Percentiles rank a stretch among this genome's conserved stretches.
phyloP scores from a whole-genome alignment of 1,140 invertebrate species.

The Microvelia longipes region DNA sequence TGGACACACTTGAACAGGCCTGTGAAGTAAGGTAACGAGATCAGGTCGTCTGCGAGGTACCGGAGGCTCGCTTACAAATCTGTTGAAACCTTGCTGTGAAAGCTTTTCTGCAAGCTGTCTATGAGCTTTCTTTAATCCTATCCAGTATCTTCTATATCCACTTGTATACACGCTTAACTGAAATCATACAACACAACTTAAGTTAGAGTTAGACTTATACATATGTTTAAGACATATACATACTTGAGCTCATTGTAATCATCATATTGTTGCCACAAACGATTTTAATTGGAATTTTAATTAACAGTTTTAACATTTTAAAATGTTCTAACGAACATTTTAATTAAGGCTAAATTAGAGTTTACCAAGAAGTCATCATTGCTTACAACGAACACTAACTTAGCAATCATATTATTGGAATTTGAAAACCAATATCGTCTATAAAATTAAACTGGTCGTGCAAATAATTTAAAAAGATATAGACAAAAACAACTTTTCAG shows the following conservation, averaged over 20 bases:
- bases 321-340: too few relatives aligned
- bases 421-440: too few relatives aligned
- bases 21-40: slow-evolving; percentile 59
- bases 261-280: neutral
- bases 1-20: slow-evolving; percentile 44
- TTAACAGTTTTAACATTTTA: neutral
- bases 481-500: too few relatives aligned
- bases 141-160: slow-evolving; percentile 61
- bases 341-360: too few relatives aligned
- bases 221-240: neutral
- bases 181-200: slow-evolving; percentile 8
- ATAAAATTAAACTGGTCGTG: too few relatives aligned
- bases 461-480: too few relatives aligned
- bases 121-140: slow-evolving; percentile 63
- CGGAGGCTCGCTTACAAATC: slow-evolving; percentile 55
- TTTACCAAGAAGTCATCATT: too few relatives aligned
- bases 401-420: too few relatives aligned
- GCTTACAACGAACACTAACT: too few relatives aligned
- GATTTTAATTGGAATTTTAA: neutral
- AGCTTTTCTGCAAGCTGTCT: slow-evolving; percentile 52
- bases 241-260: neutral
- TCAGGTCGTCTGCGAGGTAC: slow-evolving; percentile 63
- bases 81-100: slow-evolving; percentile 43
- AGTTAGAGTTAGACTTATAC: too few relatives aligned
- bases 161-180: slow-evolving; percentile 45